These are phyloP conservation scores for Cecidostiba fungosa DNA, from an alignment of 2,888 invertebrate species.

Conservation along the genomic window DNA sequence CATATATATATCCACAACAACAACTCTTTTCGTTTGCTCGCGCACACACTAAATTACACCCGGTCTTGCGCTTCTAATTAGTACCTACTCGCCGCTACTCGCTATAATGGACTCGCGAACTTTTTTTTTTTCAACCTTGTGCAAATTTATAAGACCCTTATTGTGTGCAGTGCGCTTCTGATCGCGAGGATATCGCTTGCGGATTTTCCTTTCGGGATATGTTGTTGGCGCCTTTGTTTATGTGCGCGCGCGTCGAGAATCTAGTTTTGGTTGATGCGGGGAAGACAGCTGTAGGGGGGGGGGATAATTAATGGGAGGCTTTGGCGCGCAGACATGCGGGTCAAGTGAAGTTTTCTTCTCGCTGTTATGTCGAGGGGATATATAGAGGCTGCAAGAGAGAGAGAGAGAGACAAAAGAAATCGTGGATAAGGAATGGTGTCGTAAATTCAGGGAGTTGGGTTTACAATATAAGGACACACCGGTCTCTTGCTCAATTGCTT, in stretches of 20 bases:
- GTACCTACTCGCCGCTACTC: not conserved
- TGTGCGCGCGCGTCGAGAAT: not conserved
- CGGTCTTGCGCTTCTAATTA: slow-evolving; percentile 60
- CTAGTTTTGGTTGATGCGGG: not conserved
- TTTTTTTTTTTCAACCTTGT: not conserved
- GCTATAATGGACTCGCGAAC: not conserved
- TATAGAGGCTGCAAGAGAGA: no score
- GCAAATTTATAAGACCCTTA: not conserved
- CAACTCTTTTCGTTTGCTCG: slow-evolving; percentile 31
- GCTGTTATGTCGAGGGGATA: not conserved
- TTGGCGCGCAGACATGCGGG: slow-evolving; percentile 1
- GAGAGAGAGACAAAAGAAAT: slow-evolving; percentile 9
- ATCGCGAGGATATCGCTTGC: not conserved
- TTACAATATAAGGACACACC: not conserved
- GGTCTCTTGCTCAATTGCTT: not conserved
- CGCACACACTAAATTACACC: slow-evolving; percentile 43
- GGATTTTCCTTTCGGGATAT: not conserved
- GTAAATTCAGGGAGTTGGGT: not conserved
- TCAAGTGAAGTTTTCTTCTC: slow-evolving; percentile 4
- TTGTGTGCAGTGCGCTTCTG: no score
- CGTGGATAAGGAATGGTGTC: not conserved
- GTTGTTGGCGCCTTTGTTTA: not conserved
- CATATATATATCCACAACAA: not conserved
- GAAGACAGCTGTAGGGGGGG: no score
- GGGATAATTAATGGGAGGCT: not conserved